Base-by-base conservation (phyloP, 2,113 vertebrate genomes). In the Synodontis membranacea region DNA sequence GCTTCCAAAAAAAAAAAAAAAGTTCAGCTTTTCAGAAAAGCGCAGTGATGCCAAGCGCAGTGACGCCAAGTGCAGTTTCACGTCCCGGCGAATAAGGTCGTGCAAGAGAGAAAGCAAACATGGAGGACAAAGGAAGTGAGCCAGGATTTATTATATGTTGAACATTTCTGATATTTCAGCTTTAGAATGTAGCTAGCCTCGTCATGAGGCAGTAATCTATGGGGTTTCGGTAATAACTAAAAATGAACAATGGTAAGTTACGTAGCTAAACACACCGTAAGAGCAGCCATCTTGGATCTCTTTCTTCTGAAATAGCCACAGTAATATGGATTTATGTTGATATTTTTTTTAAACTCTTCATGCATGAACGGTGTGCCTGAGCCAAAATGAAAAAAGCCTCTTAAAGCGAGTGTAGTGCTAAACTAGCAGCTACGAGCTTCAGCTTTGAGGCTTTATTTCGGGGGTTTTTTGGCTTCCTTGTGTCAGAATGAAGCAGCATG, bases 401-500 rank as follows among this genome's bases (percentile, higher is more conserved):
- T 37, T 42, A 28, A 42, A 58, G 52, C 42, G 10, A 58, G 31
- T 15, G 5, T 34, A 37, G 37, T 37, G 50, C 31, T 31, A 46
- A 50, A 79, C 34, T 21, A 17, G 34, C 76, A 54, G 52, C 44
- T 54, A 37, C 39, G 10, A 54, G 50, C 52, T 25, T 23, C 7
- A 28, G 37, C 15, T 75, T n/a, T 46, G 23, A 46, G 72, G 39
- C 72, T 75, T 75, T 15, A 28, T 46, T 28, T 23, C 11, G 23
- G n/a, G n/a, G n/a, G n/a, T 31, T 31, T 37, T 23, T 39, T 23
- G 17, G 31, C 50, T 80, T 56, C 50, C 50, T 23, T 25, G n/a
- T 50, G 52, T 56, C 68, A 42, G 37, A 74, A 84, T 74, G 52
- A 52, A 23, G 48, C 44, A 68, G 46, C 23, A 48, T 85, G 56